These are phyloP conservation scores for Tapirus terrestris DNA, from an alignment of 2,113 vertebrate species.

Conservation along the genomic window DNA sequence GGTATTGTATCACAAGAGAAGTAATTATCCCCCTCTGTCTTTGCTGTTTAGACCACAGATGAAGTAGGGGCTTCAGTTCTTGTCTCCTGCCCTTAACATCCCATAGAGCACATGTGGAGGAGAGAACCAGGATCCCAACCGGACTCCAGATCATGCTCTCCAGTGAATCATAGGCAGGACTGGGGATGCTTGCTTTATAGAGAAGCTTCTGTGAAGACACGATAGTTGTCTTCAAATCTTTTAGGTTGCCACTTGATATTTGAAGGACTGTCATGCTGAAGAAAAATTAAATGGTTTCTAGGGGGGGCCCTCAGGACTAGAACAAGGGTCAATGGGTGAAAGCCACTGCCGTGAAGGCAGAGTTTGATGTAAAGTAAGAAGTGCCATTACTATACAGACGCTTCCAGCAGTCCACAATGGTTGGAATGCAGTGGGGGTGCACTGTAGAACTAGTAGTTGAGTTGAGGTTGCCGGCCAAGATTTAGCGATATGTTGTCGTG, in stretches of 20 bases:
- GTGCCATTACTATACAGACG: too few relatives aligned
- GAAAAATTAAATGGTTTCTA: neutral
- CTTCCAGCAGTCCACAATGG: neutral
- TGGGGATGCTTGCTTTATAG: neutral
- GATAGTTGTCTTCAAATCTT: neutral
- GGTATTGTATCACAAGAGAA: neutral
- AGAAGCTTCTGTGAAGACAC: neutral
- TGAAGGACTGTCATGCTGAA: neutral
- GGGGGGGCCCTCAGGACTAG: neutral
- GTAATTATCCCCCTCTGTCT: neutral
- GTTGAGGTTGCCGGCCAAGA: neutral
- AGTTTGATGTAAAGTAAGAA: neutral
- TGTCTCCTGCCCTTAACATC: neutral
- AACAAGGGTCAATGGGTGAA: accelerated
- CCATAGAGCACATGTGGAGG: too few relatives aligned
- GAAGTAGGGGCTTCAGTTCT: neutral
- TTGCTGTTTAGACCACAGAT: neutral
- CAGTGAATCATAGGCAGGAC: neutral
- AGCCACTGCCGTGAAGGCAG: neutral
- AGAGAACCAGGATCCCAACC: neutral
- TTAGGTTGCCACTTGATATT: neutral
- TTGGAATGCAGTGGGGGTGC: neutral
- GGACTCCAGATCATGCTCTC: neutral
- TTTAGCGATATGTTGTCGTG: neutral
- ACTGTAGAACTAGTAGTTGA: neutral